phyloP scores from a whole-genome alignment of 2,113 vertebrate genomes.

The Tachysurus fulvidraco region DNA sequence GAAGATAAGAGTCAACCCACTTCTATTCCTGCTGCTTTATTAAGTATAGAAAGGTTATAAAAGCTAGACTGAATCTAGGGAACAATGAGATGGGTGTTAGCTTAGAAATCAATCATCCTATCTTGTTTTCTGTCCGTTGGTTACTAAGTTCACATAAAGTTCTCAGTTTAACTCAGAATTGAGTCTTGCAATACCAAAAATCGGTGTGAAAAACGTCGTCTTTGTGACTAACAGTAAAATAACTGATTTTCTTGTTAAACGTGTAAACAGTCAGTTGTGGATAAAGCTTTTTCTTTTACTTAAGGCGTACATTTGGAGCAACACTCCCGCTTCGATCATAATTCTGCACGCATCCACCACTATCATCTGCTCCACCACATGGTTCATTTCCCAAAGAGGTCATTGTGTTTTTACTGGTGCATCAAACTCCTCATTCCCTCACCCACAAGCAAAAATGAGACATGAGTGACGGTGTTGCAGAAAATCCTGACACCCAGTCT shows the following conservation, averaged over 20 bases:
- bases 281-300: background rate
- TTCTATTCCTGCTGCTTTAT: slow-evolving; percentile 17
- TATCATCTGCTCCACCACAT: slow-evolving; percentile 36
- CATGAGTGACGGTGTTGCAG: background rate
- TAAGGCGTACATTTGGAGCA: background rate
- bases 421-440: slow-evolving; percentile 33
- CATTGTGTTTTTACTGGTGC: slow-evolving; percentile 36
- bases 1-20: background rate
- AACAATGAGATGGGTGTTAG: background rate
- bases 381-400: slow-evolving; percentile 57
- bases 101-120: background rate
- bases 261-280: background rate
- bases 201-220: background rate
- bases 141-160: background rate
- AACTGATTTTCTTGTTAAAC: background rate
- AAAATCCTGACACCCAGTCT: slow-evolving; percentile 14
- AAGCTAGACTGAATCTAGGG: background rate
- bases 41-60: background rate
- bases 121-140: background rate
- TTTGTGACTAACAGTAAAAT: background rate
- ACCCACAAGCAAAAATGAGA: slow-evolving; percentile 36
- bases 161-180: background rate
- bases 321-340: slow-evolving; percentile 19
- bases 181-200: background rate
- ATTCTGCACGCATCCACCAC: slow-evolving; percentile 20